Base-by-base conservation (phyloP, 2,888 invertebrate species). In the Ophraella communa region DNA sequence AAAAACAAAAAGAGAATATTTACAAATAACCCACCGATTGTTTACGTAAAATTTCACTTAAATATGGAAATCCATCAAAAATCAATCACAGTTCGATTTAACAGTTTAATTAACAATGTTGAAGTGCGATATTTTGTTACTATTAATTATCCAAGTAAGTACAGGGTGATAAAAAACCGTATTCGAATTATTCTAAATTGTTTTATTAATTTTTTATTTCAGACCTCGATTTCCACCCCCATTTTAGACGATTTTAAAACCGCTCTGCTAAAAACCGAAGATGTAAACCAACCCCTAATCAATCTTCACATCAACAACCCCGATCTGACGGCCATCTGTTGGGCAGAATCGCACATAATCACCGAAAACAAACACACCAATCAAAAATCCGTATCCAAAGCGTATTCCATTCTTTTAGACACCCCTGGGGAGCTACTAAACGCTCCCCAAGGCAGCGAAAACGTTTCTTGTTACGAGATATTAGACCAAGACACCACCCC, bases 301-400 rank as follows among this genome's bases (percentile, higher is more conserved):
- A 44, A 33, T 8, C n/a, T 60, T 1, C 60, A 53, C 5, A 62
- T 54, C 20, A 44, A 53, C 7, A 27, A 65, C n/a, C 53, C 62
- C 35, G 54, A 62, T 4, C 54, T 51, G 17, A 62, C 53, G 2
- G 62, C 65, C 10, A 42, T 65, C 4, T 65, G 65, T 24, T 65
- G 65, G 65, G 47, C 62, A 2, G 65, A 65, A 42, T 47, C 65
- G 7, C 35, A 62, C 17, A 65, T 65, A 33, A 55, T 55, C n/a
- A 67, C 64, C 8, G 67, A 67, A 59, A 30, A 71, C 24, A 66
- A 66, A 39, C 64, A 39, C 8, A 63, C 44, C 10, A 62, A 69
- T 18, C 55, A 60, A 17, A 42, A 30, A 39, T 62, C 64, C 2
- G 27, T 65, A 20, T 61, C 70, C 1, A 67, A 63, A 42, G 55